Evolutionary conservation across 2,113 vertebrate species (phyloP).

Genomic region (Clinocottus analis): DNA sequence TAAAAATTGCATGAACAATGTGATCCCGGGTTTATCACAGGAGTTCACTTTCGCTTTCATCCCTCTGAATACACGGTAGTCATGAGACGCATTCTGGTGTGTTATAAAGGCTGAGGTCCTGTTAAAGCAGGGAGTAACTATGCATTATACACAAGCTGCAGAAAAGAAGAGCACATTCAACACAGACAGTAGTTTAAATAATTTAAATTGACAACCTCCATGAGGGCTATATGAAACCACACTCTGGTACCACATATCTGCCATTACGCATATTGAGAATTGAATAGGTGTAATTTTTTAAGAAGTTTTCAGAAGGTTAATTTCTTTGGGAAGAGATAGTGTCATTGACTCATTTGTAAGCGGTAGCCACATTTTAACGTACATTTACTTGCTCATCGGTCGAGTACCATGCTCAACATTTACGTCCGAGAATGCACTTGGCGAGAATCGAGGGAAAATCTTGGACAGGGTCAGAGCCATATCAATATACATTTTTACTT

Average conservation of each 20-base stretch:
- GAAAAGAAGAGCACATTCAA: constrained; percentile 53
- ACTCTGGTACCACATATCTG: constrained; percentile 33
- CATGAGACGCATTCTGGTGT: constrained; percentile 9
- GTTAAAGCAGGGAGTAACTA: constrained; percentile 46
- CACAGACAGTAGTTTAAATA: constrained; percentile 73
- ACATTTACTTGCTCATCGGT: constrained; percentile 23
- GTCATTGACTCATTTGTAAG: constrained; percentile 9
- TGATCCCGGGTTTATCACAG: constrained; percentile 69
- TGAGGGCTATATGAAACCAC: constrained; percentile 62
- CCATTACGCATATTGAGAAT: constrained; percentile 33
- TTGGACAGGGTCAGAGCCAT: not conserved
- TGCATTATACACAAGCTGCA: constrained; percentile 59
- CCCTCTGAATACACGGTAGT: constrained; percentile 15
- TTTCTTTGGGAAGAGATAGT: constrained; percentile 34
- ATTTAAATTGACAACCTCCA: constrained; percentile 72
- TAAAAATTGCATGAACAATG: constrained; percentile 63
- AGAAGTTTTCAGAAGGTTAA: constrained; percentile 13
- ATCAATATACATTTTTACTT: constrained; percentile 18
- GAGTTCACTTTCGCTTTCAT: constrained; percentile 63
- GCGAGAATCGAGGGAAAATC: constrained; percentile 8
- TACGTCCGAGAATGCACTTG: constrained; percentile 42
- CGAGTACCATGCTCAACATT: constrained; percentile 21
- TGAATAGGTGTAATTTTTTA: constrained; percentile 22
- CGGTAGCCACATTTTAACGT: constrained; percentile 12
- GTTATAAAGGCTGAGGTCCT: constrained; percentile 26